Evolutionary conservation across 2,888 invertebrate genomes (phyloP), one percentile per base, ranked within the genome.

Genomic region (Orthonevra nobilis): DNA sequence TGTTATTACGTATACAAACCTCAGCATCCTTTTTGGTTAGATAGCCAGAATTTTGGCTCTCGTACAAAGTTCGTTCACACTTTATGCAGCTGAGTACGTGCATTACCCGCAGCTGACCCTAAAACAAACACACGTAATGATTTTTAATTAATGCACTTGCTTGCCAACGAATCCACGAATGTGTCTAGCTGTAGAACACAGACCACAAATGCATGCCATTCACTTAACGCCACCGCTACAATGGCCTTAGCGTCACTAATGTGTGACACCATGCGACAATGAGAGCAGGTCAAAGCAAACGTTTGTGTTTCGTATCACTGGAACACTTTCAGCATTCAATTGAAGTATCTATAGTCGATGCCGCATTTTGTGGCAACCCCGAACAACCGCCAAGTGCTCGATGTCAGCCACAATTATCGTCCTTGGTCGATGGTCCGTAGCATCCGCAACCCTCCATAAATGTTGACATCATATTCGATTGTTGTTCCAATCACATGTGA

Each of bases 331-430:
- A 64, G 54, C 52, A 42, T 26, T 10, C 15, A 46, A 60, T 64
- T 52, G 42, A 64, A 64, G 52, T 23, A 52, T 64, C 50, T 23
- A 42, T 42, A 19, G 38, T 52, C 52, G 44, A 20, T 26, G 34
- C 10, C 23, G 15, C 42, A 3, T 6, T 34, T 15, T 34, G 42
- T 34, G 52, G 52, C 42, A 44, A 42, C 5, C 32, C n/a, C 15
- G 23, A 52, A 64, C 20, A 64, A 32, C 52, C 42, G n/a, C 34
- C 23, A 66, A 56, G 64, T 52, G 17, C 40, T 17, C 7, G 15
- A 44, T 38, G 56, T 48, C 32, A 56, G 15, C 34, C 38, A 26
- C 68, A 68, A 68, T 68, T 58, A 48, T 46, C 15, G 36, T 42
- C 52, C 9, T 15, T n/a, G 19, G 42, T n/a, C 20, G 34, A 23